A percentile compares a stretch with the other conserved stretches of the same genome.
Conservation (phyloP, 2,797 vertebrate species). For the Anabacerthia variegaticeps region DNA sequence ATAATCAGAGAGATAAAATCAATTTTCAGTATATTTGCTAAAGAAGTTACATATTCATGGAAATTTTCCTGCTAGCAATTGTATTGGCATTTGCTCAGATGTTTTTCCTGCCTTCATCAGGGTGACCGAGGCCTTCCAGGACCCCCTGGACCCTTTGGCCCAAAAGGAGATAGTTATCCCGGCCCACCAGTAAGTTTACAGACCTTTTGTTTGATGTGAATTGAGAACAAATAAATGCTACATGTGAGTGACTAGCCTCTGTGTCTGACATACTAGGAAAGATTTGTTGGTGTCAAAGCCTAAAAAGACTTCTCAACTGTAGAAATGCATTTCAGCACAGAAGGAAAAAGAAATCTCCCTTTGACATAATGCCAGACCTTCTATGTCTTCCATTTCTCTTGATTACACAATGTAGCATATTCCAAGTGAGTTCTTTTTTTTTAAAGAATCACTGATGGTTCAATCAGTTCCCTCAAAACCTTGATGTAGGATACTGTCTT, state of each 20-base stretch:
- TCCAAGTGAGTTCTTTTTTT: not conserved
- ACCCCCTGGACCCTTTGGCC: slow-evolving; percentile 81
- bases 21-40: not conserved
- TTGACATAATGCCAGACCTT: not conserved
- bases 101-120: slow-evolving; percentile 65
- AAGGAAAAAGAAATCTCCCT: not conserved
- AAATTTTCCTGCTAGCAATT: not conserved
- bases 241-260: not conserved
- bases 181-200: slow-evolving; percentile 83
- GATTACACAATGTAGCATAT: not conserved
- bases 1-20: not conserved
- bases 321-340: not conserved
- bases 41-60: not conserved
- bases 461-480: not conserved
- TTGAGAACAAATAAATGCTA: not conserved
- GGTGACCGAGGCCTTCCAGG: slow-evolving; percentile 86
- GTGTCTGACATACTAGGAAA: not conserved
- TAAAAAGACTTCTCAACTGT: not conserved
- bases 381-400: not conserved
- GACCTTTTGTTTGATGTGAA: not conserved
- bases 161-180: slow-evolving; percentile 87
- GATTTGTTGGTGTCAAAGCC: not conserved
- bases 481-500: not conserved
- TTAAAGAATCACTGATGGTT: not conserved
- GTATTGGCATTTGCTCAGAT: not conserved